Base-by-base conservation (phyloP, 2,797 vertebrate species). In the Cichlasoma orientale region DNA sequence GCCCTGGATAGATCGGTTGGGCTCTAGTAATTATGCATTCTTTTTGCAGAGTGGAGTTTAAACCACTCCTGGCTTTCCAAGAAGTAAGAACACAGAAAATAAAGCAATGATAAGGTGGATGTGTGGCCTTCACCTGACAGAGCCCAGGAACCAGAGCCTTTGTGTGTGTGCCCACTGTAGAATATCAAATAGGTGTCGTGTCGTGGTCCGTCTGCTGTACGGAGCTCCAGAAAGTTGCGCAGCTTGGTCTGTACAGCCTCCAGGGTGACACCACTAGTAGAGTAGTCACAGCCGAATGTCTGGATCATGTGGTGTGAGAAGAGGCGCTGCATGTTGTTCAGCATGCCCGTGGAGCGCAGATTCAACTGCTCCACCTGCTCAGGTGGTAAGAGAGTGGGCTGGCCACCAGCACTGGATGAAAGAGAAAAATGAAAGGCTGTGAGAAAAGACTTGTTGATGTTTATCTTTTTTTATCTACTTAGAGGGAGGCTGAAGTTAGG, bases 221-320 rank as follows among this genome's bases (percentile, higher is more conserved):
- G 96, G 66, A 98, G 95, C 29, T 99, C 98, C 88, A 99, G 94
- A 71, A 99, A 99, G 88, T 93, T 92, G 77, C 97, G 96, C 74
- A 99, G 93, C 93, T 99, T 99, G 80, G 93, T 91, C 90, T 96
- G 96, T 36, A 97, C 82, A 11, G 96, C 93, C 85, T 99, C 98
- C 86, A 97, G 93, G 11, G 95, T 96, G 31, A 99, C 93, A 3
- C 98, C 97, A 0, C 98, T 97, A 36, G 98, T 98, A 73, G 97
- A 98, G 93, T 99, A 99, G 93, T 99, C 98, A 82, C 98, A 99
- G 75, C 98, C 97, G 0, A 97, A 99, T 0, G 96, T 97, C 92
- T 99, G 97, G 88, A 99, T 96, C 96, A 99, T 97, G 93, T 99
- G 97, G 93, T 97, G 97, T 0, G 98, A 97, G 95, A 99, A 99